Base-by-base conservation (phyloP, 1,140 invertebrate species). In the Tachypleus tridentatus region DNA sequence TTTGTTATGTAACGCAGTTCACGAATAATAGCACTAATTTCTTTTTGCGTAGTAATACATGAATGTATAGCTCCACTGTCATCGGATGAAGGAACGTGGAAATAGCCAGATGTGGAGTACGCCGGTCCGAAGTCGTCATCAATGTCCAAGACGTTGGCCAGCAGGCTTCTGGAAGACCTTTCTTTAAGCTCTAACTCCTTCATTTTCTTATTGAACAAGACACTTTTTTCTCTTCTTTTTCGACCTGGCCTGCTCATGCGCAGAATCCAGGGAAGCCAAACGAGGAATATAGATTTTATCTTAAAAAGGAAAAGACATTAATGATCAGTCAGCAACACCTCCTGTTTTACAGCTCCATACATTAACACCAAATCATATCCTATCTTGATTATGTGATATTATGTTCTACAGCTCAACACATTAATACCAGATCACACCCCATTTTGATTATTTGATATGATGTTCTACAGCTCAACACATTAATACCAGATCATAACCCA, bases 121-220 rank as follows among this genome's bases (percentile, higher is more conserved):
- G 80, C 80, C 74, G 83, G 83, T 59, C 88, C 82, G 79, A 91
- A 90, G 81, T 93, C 89, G 77, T 97, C 93, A 78, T 97, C 92
- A 73, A 96, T 93, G 78, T 97, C 92, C 71, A 97, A 82, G 70
- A 97, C 92, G 78, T 97, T 97, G 69, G 93, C 93, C 72, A 97
- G 80, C 64, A 97, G 83, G 73, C 89, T 93, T 78, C 93, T 93
- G 63, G 92, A 95, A 60, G 90, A 93, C 58, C 91, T 82, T 75
- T 96, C 92, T 77, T 92, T 91, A 64, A 96, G 79, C 77, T 95
- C 92, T 72, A 95, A 77, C 74, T 95, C 91, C 52, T 80, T 74
- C 51, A 76, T 69, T 11, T 72, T 70, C 47, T 72, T 64, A 49
- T 88, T 85, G 78, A 89, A 83, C 72, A 95, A 66, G 61, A 69